A percentile compares a stretch with the other conserved stretches of the same genome.
phyloP scores from a whole-genome alignment of 2,888 invertebrate species.

The Patella depressa region DNA sequence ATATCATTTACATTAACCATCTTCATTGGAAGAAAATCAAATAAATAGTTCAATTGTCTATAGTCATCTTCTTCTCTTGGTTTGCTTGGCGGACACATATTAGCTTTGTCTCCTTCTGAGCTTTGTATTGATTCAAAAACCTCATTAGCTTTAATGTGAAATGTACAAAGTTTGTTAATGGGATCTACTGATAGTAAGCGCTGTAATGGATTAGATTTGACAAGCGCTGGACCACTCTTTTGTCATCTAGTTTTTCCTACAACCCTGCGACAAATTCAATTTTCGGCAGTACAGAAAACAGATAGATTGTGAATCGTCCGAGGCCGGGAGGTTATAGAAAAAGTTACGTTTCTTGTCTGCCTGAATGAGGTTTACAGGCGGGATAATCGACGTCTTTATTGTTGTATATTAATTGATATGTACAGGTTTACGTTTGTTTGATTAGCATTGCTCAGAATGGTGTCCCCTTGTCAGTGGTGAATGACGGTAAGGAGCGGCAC shows the following conservation, averaged over 20 bases:
- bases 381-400: too few species aligned
- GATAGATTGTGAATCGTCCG: background rate
- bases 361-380: background rate
- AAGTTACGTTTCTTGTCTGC: background rate
- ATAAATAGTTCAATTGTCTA: background rate
- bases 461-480: too few species aligned
- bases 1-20: too few species aligned
- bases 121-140: background rate
- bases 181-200: background rate
- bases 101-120: conserved; percentile 1
- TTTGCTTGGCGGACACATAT: background rate
- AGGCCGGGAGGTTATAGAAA: background rate
- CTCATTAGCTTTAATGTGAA: conserved; percentile 6
- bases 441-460: too few species aligned
- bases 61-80: background rate
- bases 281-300: background rate
- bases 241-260: conserved; percentile 3
- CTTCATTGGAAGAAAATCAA: background rate
- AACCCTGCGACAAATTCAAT: background rate
- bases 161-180: conserved; percentile 7
- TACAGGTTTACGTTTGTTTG: too few species aligned
- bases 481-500: too few species aligned
- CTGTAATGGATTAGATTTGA: background rate
- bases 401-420: too few species aligned
- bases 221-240: background rate